Percentiles rank a stretch among this genome's conserved stretches.
Evolutionary conservation across 2,113 vertebrate species (phyloP).

Genomic region (Acanthisitta chloris): DNA sequence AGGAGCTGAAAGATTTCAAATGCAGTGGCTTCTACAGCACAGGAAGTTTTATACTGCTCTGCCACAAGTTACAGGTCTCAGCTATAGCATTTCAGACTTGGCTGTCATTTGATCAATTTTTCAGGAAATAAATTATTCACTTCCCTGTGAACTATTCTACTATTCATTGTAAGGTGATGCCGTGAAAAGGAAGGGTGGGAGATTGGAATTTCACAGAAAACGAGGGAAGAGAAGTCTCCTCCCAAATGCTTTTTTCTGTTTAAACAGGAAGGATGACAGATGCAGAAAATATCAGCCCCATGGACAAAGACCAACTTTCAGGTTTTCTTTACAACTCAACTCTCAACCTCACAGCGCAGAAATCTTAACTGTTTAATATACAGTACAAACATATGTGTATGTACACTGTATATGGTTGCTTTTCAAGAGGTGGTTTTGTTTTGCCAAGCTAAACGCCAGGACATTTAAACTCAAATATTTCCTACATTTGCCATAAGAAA

Average conservation of each 20-base stretch:
- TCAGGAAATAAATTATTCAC: conserved; percentile 42
- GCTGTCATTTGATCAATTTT: background rate
- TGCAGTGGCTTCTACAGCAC: background rate
- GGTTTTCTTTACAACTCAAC: background rate
- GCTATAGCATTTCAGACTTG: background rate
- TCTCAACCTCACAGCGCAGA: background rate
- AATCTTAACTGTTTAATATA: background rate
- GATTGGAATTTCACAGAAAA: background rate
- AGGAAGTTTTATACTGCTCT: background rate
- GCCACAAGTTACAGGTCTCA: background rate
- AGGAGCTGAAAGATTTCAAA: background rate
- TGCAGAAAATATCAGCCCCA: background rate
- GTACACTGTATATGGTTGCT: background rate
- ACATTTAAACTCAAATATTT: background rate
- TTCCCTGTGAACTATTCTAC: background rate
- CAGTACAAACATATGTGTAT: background rate
- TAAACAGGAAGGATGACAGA: background rate
- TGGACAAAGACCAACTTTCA: background rate
- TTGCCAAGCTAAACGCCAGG: background rate
- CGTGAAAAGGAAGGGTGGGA: background rate
- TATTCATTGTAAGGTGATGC: background rate
- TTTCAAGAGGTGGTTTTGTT: background rate
- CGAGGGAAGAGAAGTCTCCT: background rate
- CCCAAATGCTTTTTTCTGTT: background rate
- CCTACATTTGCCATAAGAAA: background rate